Conservation (phyloP, 2,113 vertebrate genomes). For the Dryoscopus gambensis region DNA sequence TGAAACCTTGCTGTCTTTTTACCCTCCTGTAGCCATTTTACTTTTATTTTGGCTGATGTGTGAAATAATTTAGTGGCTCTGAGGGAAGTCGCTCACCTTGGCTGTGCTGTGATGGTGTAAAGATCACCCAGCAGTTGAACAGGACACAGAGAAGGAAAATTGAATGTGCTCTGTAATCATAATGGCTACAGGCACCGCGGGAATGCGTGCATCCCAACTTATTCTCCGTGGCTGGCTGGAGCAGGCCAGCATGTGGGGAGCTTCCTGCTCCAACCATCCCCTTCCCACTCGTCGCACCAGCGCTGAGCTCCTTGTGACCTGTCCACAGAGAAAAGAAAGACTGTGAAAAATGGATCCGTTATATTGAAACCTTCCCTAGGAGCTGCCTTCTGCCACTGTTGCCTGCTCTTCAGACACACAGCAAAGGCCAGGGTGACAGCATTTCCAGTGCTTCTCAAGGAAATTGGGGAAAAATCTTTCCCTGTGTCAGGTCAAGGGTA, state of each 20-base stretch:
- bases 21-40: neutral
- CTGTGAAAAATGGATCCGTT: accelerated
- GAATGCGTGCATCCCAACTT: neutral
- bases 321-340: neutral
- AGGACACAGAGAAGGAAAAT: neutral
- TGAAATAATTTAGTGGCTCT: neutral
- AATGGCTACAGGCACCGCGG: neutral
- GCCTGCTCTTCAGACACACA: neutral
- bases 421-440: neutral
- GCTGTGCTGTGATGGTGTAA: neutral
- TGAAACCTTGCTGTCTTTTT: neutral
- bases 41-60: neutral
- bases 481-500: neutral
- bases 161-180: neutral
- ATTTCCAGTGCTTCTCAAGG: neutral
- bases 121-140: neutral
- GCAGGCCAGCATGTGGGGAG: neutral
- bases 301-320: neutral
- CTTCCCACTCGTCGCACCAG: neutral
- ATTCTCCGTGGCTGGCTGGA: neutral
- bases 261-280: neutral
- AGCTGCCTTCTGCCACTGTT: neutral
- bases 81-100: neutral
- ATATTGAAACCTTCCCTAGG: neutral
- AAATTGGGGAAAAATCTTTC: neutral